Percentiles rank a stretch among this genome's conserved stretches.
Conservation (phyloP, 2,888 invertebrate genomes). For the Aspidiotus rigidus region DNA sequence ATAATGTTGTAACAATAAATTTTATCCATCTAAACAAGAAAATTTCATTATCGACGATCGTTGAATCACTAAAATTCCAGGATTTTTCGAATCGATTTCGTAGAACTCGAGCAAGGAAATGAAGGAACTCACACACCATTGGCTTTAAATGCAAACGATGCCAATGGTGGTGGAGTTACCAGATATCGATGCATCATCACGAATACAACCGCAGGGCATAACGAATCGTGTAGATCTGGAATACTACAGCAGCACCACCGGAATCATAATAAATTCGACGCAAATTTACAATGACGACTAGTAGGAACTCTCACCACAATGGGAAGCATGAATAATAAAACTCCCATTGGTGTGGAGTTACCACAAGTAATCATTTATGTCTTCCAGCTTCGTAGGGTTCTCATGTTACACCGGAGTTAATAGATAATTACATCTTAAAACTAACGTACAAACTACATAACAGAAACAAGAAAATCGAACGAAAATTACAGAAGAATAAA, state of each 20-base stretch:
- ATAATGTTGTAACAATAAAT: no score
- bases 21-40: no score
- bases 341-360: constrained; percentile 35
- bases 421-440: no score
- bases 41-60: no score
- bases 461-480: no score
- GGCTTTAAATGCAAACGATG: constrained; percentile 33
- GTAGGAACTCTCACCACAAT: constrained; percentile 32
- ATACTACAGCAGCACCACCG: neutral
- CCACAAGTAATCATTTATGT: constrained; percentile 23
- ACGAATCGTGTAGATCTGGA: neutral
- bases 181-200: constrained; percentile 35
- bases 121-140: constrained; percentile 35
- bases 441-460: no score
- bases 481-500: no score
- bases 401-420: no score
- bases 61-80: no score
- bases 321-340: constrained; percentile 16
- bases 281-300: constrained; percentile 20
- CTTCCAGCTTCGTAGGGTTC: no score
- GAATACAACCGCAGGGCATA: neutral
- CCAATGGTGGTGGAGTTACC: constrained; percentile 38
- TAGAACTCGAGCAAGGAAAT: constrained; percentile 23
- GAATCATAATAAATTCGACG: neutral
- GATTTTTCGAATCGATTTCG: neutral